Percentiles rank a stretch among this genome's conserved stretches.
These are phyloP conservation scores for Chironomus striatipennis DNA, from an alignment of 1,140 invertebrate genomes.

Conservation along the genomic window DNA sequence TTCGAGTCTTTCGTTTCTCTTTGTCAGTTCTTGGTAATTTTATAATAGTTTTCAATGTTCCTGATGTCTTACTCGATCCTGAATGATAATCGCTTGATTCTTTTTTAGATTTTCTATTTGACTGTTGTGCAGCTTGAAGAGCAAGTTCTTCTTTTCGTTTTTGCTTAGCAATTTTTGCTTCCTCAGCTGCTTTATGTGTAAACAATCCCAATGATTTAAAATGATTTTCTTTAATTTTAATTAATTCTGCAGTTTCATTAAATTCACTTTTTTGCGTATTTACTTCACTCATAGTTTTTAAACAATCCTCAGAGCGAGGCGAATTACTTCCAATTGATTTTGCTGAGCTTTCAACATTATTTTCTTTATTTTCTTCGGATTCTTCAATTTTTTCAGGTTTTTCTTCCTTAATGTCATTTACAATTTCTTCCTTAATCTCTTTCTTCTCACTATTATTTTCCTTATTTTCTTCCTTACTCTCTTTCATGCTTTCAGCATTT, in stretches of 20 bases:
- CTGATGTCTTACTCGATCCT: conserved; percentile 47
- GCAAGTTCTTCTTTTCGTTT: conserved; percentile 46
- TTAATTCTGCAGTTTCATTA: conserved; percentile 47
- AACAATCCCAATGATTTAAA: conserved; percentile 50
- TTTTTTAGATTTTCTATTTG: conserved; percentile 31
- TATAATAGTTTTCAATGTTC: conserved; percentile 69
- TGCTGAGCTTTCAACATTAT: conserved; percentile 20
- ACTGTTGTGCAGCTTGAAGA: conserved; percentile 41
- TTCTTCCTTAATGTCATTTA: conserved; percentile 22
- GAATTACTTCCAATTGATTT: background rate
- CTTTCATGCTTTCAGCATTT: conserved; percentile 25
- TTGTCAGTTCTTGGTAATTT: conserved; percentile 51
- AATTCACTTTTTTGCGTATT: conserved; percentile 26
- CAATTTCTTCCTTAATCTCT: background rate
- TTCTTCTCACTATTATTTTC: background rate
- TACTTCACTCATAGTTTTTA: background rate
- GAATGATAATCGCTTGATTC: conserved; percentile 34
- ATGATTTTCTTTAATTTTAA: conserved; percentile 52
- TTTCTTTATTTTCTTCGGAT: conserved; percentile 31
- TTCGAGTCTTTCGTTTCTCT: conserved; percentile 39
- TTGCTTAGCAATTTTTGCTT: conserved; percentile 45
- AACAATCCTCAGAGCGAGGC: background rate
- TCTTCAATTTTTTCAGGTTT: conserved; percentile 24
- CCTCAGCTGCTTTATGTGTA: conserved; percentile 51
- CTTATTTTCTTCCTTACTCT: conserved; percentile 20